These are phyloP conservation scores for Dolichomitus sp. DNA, from an alignment of 2,888 invertebrate species.

Conservation along the genomic window DNA sequence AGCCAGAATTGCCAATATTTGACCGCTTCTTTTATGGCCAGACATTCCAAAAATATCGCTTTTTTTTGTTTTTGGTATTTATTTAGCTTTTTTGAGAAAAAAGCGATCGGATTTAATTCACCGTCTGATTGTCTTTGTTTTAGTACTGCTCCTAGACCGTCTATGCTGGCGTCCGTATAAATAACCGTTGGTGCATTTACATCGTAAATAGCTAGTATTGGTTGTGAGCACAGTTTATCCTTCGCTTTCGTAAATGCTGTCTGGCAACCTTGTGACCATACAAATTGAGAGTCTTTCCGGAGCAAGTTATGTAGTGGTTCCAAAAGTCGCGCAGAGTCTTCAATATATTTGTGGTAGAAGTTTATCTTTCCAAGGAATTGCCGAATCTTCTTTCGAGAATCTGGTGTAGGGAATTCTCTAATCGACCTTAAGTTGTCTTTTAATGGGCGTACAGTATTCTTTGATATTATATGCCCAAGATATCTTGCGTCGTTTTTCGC, in stretches of 20 bases:
- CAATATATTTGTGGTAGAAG: slow-evolving; percentile 50
- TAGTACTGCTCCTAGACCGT: slow-evolving; percentile 66
- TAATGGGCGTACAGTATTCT: slow-evolving; percentile 52
- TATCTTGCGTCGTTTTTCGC: slow-evolving; percentile 44
- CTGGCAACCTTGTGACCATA: slow-evolving; percentile 61
- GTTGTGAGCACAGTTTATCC: slow-evolving; percentile 61
- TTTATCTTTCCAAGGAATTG: slow-evolving; percentile 65
- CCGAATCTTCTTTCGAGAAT: slow-evolving; percentile 60
- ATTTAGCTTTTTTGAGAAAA: slow-evolving; percentile 69
- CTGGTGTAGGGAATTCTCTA: slow-evolving; percentile 63
- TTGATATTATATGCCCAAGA: slow-evolving; percentile 40
- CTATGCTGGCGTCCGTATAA: slow-evolving; percentile 65
- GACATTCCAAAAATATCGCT: slow-evolving; percentile 69
- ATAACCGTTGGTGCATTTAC: slow-evolving; percentile 51
- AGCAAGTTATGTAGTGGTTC: slow-evolving; percentile 62
- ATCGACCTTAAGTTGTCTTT: slow-evolving; percentile 65
- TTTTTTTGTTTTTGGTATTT: slow-evolving; percentile 66
- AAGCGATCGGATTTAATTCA: slow-evolving; percentile 63
- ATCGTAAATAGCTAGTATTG: slow-evolving; percentile 62
- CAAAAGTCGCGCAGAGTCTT: slow-evolving; percentile 51
- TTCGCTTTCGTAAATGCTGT: slow-evolving; percentile 55
- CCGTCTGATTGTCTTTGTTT: slow-evolving; percentile 66
- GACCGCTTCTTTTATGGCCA: slow-evolving; percentile 71
- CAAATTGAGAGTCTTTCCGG: slow-evolving; percentile 44
- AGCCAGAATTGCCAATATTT: slow-evolving; percentile 72